These are phyloP conservation scores for Macaca mulatta DNA, from an alignment of 2,113 vertebrate genomes.

Conservation along the genomic window DNA sequence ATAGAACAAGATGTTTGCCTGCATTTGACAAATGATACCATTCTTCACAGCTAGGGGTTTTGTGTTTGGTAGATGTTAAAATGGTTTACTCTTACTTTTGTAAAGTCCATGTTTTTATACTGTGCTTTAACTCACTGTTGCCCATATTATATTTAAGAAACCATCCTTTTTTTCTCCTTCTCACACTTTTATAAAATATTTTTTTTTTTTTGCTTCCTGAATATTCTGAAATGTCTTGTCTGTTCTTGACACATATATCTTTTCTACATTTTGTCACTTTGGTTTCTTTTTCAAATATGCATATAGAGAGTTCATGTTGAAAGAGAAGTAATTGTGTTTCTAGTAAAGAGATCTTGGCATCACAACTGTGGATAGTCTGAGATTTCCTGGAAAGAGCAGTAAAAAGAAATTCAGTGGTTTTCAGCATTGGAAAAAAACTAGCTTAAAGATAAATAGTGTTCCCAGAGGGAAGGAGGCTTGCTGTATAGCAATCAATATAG, in stretches of 20 bases:
- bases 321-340: not conserved
- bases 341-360: not conserved
- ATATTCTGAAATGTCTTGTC: constrained; percentile 38
- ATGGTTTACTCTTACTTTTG: not conserved
- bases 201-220: not conserved
- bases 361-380: not conserved
- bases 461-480: not conserved
- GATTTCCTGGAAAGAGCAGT: constrained; percentile 13
- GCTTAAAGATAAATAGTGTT: constrained; percentile 41
- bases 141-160: constrained; percentile 4
- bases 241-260: not conserved
- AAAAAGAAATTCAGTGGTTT: constrained; percentile 1
- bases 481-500: not conserved
- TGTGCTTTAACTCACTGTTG: constrained; percentile 4
- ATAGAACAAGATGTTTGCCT: not conserved
- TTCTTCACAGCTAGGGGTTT: not conserved
- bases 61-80: not conserved
- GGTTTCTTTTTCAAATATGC: not conserved
- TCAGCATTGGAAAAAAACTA: constrained; percentile 1
- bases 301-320: not conserved
- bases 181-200: not conserved
- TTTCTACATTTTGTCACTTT: not conserved
- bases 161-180: not conserved
- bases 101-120: not conserved
- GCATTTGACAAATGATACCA: not conserved